Evolutionary conservation across 2,888 invertebrate species (phyloP).

Genomic region (Agrotis exclamationis): DNA sequence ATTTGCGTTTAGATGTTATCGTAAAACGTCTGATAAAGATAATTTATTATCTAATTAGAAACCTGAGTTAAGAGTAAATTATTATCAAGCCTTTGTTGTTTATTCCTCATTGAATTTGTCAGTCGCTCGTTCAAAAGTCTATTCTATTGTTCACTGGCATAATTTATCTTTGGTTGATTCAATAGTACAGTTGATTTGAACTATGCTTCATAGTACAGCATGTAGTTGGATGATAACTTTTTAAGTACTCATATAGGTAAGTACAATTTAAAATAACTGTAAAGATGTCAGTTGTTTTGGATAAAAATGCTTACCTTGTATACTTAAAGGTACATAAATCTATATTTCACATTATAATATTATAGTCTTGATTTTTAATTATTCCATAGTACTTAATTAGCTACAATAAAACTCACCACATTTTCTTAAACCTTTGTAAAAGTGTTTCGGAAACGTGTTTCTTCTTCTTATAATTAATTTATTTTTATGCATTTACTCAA

Average conservation of each 20-base stretch:
- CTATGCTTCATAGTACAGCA: too few species aligned
- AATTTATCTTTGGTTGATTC: not conserved
- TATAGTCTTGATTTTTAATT: too few species aligned
- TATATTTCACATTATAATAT: too few species aligned
- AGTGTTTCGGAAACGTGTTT: not conserved
- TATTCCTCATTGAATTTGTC: conserved; percentile 22
- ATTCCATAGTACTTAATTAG: too few species aligned
- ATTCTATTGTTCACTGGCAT: not conserved
- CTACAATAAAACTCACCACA: too few species aligned
- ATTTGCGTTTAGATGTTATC: conserved; percentile 20
- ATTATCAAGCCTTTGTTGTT: not conserved
- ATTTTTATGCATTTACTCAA: too few species aligned
- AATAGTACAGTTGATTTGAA: not conserved
- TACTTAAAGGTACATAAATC: too few species aligned
- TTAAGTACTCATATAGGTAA: too few species aligned
- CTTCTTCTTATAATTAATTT: too few species aligned
- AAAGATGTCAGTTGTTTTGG: not conserved
- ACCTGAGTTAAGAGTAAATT: not conserved
- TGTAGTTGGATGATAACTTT: too few species aligned
- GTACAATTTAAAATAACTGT: not conserved
- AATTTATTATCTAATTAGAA: conserved; percentile 48
- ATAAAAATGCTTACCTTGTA: too few species aligned
- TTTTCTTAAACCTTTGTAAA: too few species aligned
- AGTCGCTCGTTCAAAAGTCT: not conserved
- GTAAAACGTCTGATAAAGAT: conserved; percentile 32